A percentile compares a stretch with the other conserved stretches of the same genome.
These are phyloP conservation scores for Abrostola tripartita DNA, from an alignment of 2,888 invertebrate species.

Conservation along the genomic window DNA sequence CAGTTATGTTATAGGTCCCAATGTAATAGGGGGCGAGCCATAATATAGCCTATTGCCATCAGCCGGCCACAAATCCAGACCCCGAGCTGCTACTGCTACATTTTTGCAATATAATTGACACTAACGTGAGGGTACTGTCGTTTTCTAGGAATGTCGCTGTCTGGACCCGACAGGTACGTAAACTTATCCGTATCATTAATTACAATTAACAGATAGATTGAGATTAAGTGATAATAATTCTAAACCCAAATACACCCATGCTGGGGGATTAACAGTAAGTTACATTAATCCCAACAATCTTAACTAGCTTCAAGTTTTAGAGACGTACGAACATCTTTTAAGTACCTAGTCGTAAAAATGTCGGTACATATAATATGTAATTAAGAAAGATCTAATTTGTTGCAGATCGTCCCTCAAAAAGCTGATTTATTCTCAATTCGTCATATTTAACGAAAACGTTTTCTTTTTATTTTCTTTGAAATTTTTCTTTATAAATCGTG, in stretches of 20 bases:
- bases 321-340: too few species aligned
- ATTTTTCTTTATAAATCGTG: conserved; percentile 9
- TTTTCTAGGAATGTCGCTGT: conserved; percentile 55
- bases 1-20: too few species aligned
- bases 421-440: conserved; percentile 18
- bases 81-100: too few species aligned
- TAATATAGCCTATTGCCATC: too few species aligned
- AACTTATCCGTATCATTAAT: background rate
- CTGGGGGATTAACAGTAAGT: too few species aligned
- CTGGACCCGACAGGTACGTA: conserved; percentile 47
- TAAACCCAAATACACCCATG: too few species aligned
- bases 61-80: too few species aligned
- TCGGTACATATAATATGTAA: background rate
- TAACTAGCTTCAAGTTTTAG: too few species aligned
- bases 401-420: conserved; percentile 34
- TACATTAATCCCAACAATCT: too few species aligned
- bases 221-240: too few species aligned
- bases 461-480: conserved; percentile 9
- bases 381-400: conserved; percentile 14
- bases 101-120: background rate
- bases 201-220: background rate
- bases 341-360: too few species aligned
- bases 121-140: background rate
- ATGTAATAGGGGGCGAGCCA: too few species aligned
- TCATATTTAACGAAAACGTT: background rate